These are phyloP conservation scores for Hormaphis cornu DNA, from an alignment of 1,140 invertebrate species.

Conservation along the genomic window DNA sequence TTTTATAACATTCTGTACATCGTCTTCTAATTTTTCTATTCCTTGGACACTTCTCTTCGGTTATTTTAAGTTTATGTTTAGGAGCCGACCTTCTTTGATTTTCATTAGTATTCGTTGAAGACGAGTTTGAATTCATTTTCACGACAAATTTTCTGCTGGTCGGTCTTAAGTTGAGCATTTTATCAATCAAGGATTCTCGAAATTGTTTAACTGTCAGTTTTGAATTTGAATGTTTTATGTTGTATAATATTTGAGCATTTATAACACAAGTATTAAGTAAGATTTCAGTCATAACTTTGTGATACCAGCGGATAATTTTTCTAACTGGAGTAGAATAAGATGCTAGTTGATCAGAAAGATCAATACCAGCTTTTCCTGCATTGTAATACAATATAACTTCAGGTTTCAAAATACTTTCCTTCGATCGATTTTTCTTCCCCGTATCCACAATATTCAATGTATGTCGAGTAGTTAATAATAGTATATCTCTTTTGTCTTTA, in stretches of 20 bases:
- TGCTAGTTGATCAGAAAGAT: slow-evolving; percentile 9
- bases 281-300: not conserved
- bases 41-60: not conserved
- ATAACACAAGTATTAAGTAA: slow-evolving; percentile 4
- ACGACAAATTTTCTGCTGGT: not conserved
- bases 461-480: slow-evolving; percentile 37
- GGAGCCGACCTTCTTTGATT: not conserved
- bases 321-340: not conserved
- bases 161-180: not conserved
- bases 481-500: slow-evolving; percentile 38
- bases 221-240: not conserved
- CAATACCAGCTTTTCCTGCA: slow-evolving; percentile 13
- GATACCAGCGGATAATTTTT: not conserved
- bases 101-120: not conserved
- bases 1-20: not conserved
- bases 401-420: slow-evolving; percentile 13
- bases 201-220: slow-evolving; percentile 10
- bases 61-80: not conserved
- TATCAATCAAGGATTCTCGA: not conserved
- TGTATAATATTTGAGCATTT: not conserved
- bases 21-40: slow-evolving; percentile 2
- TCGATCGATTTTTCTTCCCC: slow-evolving; percentile 30
- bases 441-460: not conserved
- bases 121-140: not conserved
- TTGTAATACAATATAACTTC: slow-evolving; percentile 5